Percentiles rank a stretch among this genome's conserved stretches.
Evolutionary conservation across 1,140 invertebrate genomes (phyloP).

Genomic region (Micrasema minimum): DNA sequence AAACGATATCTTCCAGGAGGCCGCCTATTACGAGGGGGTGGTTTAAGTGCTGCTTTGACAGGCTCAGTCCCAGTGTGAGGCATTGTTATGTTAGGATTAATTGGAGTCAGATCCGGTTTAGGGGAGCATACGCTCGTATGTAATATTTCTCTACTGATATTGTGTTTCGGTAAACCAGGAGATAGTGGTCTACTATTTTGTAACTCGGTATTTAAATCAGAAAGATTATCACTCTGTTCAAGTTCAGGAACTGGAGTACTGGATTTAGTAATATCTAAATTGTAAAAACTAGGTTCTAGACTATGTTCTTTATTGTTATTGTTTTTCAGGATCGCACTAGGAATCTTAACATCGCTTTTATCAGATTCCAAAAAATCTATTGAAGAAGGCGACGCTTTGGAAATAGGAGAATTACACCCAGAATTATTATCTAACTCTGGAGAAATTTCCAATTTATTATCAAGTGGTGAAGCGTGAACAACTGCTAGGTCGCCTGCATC

Average conservation of each 20-base stretch:
- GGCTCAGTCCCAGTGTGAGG: slow-evolving; percentile 22
- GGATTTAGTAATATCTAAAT: neutral
- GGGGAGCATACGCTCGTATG: neutral
- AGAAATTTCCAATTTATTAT: slow-evolving; percentile 1
- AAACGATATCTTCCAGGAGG: slow-evolving; percentile 65
- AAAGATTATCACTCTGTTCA: too few species aligned
- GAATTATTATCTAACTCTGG: slow-evolving; percentile 1
- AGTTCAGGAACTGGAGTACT: too few species aligned
- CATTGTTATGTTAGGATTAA: slow-evolving; percentile 9
- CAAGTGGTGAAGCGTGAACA: neutral
- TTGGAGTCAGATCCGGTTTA: neutral
- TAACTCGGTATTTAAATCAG: neutral
- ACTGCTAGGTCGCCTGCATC: neutral
- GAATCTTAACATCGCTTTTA: slow-evolving; percentile 1
- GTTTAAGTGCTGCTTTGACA: slow-evolving; percentile 58
- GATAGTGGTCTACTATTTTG: neutral
- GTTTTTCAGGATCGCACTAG: slow-evolving; percentile 18
- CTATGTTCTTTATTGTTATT: slow-evolving; percentile 27
- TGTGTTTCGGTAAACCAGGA: neutral
- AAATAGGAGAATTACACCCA: neutral
- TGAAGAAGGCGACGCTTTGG: slow-evolving; percentile 2
- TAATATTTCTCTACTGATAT: too few species aligned
- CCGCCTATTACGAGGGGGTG: slow-evolving; percentile 60
- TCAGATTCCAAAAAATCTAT: neutral
- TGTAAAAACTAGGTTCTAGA: neutral